phyloP scores from a whole-genome alignment of 2,113 vertebrate species.

The Tachysurus vachellii region DNA sequence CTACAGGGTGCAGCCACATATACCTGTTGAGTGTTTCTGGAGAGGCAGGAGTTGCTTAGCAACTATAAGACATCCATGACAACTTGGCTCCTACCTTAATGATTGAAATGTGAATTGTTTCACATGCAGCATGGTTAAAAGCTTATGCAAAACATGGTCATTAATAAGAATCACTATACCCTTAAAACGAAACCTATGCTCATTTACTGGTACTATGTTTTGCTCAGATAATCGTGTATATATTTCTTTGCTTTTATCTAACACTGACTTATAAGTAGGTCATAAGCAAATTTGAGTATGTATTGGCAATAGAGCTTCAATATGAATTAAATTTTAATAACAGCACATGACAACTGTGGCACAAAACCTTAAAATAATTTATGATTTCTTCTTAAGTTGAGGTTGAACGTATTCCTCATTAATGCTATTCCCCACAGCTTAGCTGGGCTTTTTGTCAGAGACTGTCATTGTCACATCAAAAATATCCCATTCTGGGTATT shows the following conservation, averaged over 20 bases:
- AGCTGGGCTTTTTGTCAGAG: not conserved
- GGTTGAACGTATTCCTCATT: not conserved
- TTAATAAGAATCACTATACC: not conserved
- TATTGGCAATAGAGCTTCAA: not conserved
- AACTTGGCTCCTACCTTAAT: slow-evolving; percentile 49
- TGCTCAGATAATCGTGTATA: not conserved
- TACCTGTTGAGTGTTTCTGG: slow-evolving; percentile 61
- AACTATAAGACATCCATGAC: slow-evolving; percentile 56
- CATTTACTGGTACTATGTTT: not conserved
- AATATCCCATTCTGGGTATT: not conserved
- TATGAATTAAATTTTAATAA: not conserved
- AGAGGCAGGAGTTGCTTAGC: slow-evolving; percentile 64
- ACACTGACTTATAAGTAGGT: not conserved
- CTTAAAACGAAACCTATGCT: too few relatives aligned
- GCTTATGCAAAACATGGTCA: not conserved
- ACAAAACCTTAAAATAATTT: not conserved
- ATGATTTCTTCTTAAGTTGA: not conserved
- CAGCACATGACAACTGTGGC: not conserved
- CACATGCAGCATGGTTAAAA: slow-evolving; percentile 19
- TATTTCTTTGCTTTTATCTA: not conserved
- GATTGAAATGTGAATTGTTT: slow-evolving; percentile 53
- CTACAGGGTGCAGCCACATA: slow-evolving; percentile 12
- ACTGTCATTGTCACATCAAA: not conserved
- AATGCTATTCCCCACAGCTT: not conserved
- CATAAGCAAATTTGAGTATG: not conserved